Conservation (phyloP, 2,113 vertebrate species). For the Pampusana beccarii region DNA sequence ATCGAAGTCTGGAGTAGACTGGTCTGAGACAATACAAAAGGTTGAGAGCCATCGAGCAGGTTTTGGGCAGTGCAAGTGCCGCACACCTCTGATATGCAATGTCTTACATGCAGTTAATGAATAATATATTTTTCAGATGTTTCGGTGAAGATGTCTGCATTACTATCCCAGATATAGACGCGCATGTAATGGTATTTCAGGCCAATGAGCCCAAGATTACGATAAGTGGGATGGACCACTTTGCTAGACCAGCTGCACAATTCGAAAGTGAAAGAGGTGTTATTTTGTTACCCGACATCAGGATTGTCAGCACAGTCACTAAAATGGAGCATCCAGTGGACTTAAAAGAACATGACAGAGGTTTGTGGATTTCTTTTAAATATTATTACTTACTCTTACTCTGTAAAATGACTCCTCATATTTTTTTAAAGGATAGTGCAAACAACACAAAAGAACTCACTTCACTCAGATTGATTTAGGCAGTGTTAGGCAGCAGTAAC, state of each 20-base stretch:
- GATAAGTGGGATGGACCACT: constrained; percentile 86
- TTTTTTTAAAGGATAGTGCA: not conserved
- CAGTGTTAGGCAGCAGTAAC: not conserved
- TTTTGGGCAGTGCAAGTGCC: not conserved
- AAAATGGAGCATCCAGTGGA: constrained; percentile 74
- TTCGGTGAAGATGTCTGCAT: constrained; percentile 97
- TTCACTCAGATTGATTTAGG: not conserved
- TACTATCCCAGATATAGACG: constrained; percentile 90
- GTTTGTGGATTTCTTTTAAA: not conserved
- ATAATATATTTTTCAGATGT: constrained; percentile 81
- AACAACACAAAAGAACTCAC: not conserved
- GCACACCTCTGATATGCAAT: not conserved
- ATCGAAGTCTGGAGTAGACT: not conserved
- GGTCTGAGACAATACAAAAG: not conserved
- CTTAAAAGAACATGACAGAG: constrained; percentile 38
- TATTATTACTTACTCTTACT: not conserved
- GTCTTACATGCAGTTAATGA: constrained; percentile 34
- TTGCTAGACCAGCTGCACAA: constrained; percentile 83
- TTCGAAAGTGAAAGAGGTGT: constrained; percentile 82
- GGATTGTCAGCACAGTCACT: constrained; percentile 89
- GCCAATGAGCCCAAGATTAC: constrained; percentile 93
- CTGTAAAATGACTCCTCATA: rapidly evolving
- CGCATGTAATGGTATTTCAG: constrained; percentile 93
- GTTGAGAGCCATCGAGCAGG: not conserved
- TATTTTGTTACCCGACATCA: constrained; percentile 88